Base-by-base conservation (phyloP, 2,888 invertebrate species). In the Aproaerema taeniolella region DNA sequence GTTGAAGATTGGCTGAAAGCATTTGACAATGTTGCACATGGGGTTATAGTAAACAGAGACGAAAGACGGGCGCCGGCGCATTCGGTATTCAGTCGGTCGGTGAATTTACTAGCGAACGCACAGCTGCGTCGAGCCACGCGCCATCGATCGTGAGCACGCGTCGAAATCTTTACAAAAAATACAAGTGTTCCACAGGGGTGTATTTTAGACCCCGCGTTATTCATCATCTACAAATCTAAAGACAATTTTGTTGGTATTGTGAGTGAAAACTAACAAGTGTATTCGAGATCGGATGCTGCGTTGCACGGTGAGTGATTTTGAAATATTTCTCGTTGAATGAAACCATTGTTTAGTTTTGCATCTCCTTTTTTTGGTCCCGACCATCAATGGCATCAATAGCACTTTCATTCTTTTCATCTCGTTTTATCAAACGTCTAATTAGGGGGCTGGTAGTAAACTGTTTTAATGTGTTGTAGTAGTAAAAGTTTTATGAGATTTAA, bases 301-400 rank as follows among this genome's bases (percentile, higher is more conserved):
- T 68, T 67, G 67, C 63, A 76, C 69, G 82, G 85, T 85, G 67
- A 83, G 85, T 80, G 67, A 67, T 71, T 77, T 79, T 69, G 66
- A 65, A 69, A 63, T 58, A 53, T 61, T 56, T 59, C 61, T 58
- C 50, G 46, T 67, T 80, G 64, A 82, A 82, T 76, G 74, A 64
- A 58, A 64, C 63, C 69, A 80, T 83, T 83, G 80, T 81, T 80
- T 67, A 58, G 62, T 43, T 43, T 51, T 56, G 59, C 59, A 59
- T 51, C 47, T 52, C 49, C 71, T 74, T 68, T 71, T 74, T 60
- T 55, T 64, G 58, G 24, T 39, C 31, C 46, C 50, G 48, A 60
- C 58, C 52, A 58, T 61, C n/a, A n/a, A n/a, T n/a, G n/a, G n/a
- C n/a, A 64, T 71, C 64, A 63, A 53, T 57, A 52, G 57, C 58